A percentile compares a stretch with the other conserved stretches of the same genome.
These are phyloP conservation scores for Hippocampus kuda DNA, from an alignment of 2,797 vertebrate genomes.

Conservation along the genomic window DNA sequence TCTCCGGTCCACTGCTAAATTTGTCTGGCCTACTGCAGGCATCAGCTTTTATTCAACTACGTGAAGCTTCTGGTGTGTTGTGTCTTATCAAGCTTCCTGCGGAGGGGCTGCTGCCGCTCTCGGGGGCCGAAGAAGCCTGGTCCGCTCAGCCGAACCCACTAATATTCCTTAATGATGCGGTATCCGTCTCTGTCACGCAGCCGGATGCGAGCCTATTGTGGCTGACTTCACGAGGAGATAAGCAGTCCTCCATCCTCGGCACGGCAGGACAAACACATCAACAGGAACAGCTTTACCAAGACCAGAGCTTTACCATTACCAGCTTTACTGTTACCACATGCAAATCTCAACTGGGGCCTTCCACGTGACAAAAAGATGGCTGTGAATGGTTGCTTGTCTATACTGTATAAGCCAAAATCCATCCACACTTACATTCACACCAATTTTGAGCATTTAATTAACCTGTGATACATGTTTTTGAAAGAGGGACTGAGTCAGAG, in stretches of 20 bases:
- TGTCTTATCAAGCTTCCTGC: conserved; percentile 46
- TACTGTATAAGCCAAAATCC: too few relatives aligned
- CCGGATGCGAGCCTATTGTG: conserved; percentile 55
- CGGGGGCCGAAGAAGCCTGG: conserved; percentile 48
- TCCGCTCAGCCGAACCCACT: conserved; percentile 65
- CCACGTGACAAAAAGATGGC: too few relatives aligned
- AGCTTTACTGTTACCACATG: too few relatives aligned
- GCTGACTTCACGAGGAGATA: conserved; percentile 63
- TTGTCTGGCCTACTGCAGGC: conserved; percentile 34
- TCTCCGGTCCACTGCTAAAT: conserved; percentile 15
- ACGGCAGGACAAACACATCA: conserved; percentile 45
- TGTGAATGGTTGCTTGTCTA: too few relatives aligned
- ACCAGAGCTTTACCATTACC: too few relatives aligned
- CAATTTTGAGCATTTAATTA: too few relatives aligned
- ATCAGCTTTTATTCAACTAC: conserved; percentile 31
- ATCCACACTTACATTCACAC: too few relatives aligned
- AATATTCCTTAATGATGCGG: conserved; percentile 74
- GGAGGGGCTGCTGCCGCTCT: conserved; percentile 43
- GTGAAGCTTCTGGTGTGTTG: conserved; percentile 44
- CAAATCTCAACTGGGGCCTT: too few relatives aligned
- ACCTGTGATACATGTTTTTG: too few relatives aligned
- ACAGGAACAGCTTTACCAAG: background rate
- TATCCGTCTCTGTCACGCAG: conserved; percentile 74
- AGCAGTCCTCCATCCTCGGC: conserved; percentile 55
- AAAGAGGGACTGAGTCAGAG: too few relatives aligned